A percentile compares a stretch with the other conserved stretches of the same genome.
phyloP scores from a whole-genome alignment of 2,888 invertebrate species.

The Drosophila helvetica region DNA sequence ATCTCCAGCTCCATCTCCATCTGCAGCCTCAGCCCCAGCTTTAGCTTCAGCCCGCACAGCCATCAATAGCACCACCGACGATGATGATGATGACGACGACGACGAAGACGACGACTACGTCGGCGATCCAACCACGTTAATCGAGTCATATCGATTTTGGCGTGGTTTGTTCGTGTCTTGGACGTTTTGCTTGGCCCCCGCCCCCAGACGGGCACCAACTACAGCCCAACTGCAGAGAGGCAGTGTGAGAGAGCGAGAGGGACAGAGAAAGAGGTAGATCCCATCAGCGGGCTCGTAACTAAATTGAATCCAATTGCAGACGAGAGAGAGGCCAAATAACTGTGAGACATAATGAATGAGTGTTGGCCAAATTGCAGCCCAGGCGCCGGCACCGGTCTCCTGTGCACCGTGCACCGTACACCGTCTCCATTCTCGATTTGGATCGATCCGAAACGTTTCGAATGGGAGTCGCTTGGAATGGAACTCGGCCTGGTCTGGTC shows the following conservation, averaged over 20 bases:
- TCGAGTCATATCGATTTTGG: constrained; percentile 80
- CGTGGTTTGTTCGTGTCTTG: constrained; percentile 76
- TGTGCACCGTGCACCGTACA: background rate
- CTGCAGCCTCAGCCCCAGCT: background rate
- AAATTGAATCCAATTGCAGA: constrained; percentile 77
- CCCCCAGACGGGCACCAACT: background rate
- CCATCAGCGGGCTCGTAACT: constrained; percentile 66
- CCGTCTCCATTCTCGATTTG: background rate
- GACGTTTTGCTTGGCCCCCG: constrained; percentile 66
- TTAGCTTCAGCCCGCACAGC: constrained; percentile 30
- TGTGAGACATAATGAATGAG: constrained; percentile 74
- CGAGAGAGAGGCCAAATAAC: constrained; percentile 39
- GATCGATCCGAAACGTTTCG: background rate
- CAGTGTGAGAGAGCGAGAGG: background rate
- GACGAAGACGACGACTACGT: constrained; percentile 27
- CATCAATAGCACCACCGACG: constrained; percentile 77
- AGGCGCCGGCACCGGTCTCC: constrained; percentile 6
- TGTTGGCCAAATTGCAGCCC: constrained; percentile 72
- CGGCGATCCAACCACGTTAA: constrained; percentile 65
- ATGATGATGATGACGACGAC: constrained; percentile 41
- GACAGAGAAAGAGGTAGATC: constrained; percentile 57
- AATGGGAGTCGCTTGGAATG: background rate
- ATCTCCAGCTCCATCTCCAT: constrained; percentile 23
- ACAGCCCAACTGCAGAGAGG: constrained; percentile 41
- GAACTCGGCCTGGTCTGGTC: background rate